Base-by-base conservation (phyloP, 2,797 vertebrate genomes). In the Numenius phaeopus region DNA sequence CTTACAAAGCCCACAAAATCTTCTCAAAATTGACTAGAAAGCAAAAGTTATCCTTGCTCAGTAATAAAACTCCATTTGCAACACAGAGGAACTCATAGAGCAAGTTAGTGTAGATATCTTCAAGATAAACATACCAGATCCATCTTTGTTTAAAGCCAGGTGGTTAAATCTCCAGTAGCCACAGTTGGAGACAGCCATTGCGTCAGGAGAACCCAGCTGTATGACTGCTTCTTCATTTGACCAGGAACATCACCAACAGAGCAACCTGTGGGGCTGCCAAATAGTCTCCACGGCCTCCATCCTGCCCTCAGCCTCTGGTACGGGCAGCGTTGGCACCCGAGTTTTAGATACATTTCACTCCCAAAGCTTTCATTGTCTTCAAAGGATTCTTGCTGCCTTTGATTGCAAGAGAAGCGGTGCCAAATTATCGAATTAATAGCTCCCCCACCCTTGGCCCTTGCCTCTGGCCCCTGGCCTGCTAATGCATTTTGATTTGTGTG, bases 391-490 rank as follows among this genome's bases (percentile, higher is more conserved):
- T 0, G 0, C 73, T 75, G 90, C 69, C 61, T 95, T 90, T 75
- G 39, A 83, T 2, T 78, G 81, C 46, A 94, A 92, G 52, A 91
- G 87, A 90, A 93, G 14, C 34, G 42, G 55, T 1, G 55, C 55
- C 77, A 95, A 90, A 57, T 23, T 30, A 42, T 77, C 8, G 3
- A 69, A 82, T 82, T 65, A 83, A 91, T 54, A 91, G 71, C 61
- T 94, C 95, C 58, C 40, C 39, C 52, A 66, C 81, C 92, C 88
- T 89, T 94, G 93, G 54, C 83, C 84, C 47, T 83, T 0, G 2
- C 64, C 67, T 93, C 94, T 94, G 92, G 96, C 71, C 95, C 67
- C 78, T 59, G 40, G 91, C 85, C 96, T 92, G 90, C 72, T 94
- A 90, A 88, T 75, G 91, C 75, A 85, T 86, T 94, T 95, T 83